phyloP scores from a whole-genome alignment of 2,888 invertebrate genomes.

The Meghimatium bilineatum region DNA sequence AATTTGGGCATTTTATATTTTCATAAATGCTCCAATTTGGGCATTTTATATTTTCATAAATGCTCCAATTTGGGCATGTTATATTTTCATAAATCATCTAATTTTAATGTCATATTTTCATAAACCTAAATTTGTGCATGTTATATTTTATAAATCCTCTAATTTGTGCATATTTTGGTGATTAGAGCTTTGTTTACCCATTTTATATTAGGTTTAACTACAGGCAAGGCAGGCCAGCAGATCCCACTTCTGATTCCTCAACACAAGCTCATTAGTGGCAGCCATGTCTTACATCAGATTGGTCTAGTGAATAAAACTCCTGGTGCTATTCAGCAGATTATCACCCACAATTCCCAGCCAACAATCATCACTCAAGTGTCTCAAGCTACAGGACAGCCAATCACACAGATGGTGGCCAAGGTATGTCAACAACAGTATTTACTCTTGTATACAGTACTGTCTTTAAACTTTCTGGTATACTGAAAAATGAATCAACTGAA shows the following conservation, averaged over 20 bases:
- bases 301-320: constrained; percentile 80
- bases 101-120: no score
- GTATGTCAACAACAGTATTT: constrained; percentile 5
- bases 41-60: no score
- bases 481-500: no score
- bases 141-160: no score
- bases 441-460: no score
- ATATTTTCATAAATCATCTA: no score
- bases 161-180: not conserved
- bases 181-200: not conserved
- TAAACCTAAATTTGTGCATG: no score
- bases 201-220: constrained; percentile 52
- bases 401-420: constrained; percentile 66
- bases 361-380: constrained; percentile 69
- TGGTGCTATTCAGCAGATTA: constrained; percentile 65
- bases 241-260: constrained; percentile 81
- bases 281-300: constrained; percentile 63
- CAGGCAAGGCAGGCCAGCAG: constrained; percentile 59
- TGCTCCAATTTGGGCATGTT: no score
- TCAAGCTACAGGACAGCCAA: constrained; percentile 65
- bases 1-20: no score
- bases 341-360: constrained; percentile 61
- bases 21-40: no score
- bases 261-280: constrained; percentile 65
- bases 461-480: no score